Base-by-base conservation (phyloP, 2,888 invertebrate genomes). In the Pyrgus malvae region DNA sequence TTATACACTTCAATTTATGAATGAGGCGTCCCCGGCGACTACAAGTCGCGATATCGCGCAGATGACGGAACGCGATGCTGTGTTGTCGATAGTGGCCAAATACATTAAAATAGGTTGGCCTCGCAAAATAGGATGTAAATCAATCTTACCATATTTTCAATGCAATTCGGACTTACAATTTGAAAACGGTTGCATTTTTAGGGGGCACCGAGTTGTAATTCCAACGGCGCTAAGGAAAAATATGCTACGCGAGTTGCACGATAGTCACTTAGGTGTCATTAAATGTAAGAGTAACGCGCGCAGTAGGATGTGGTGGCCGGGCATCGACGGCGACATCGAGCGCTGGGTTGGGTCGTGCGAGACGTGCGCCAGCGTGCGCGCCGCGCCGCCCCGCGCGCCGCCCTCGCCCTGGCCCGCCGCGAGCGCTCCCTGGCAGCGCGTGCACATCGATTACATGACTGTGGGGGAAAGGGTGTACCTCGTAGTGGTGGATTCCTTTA, bases 71-170 rank as follows among this genome's bases (percentile, higher is more conserved):
- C 21, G 29, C 7, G 63, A 61, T 14, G 41, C 12, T 0, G 14
- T 55, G 4, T 27, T 63, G 16, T n/a, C 40, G 27, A 62, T 55
- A 3, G 60, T 65, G 4, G 48, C 50, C 0, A 61, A 57, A 7
- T 65, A 62, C 23, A 56, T 63, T 41, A 48, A 33, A 9, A 9
- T 49, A 2, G 61, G 62, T 1, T 64, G 62, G 62, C 64, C 64
- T 16, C 45, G 61, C 0, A 64, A 62, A 55, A 53, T 64, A 23
- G 33, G 14, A 1, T 56, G 56, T 45, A 55, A 54, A 29, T 25
- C 12, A 1, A 45, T 62, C 21, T 4, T 11, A 9, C 62, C 63
- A 1, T 66, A 55, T 50, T 62, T 63, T 33, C 16, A 58, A 0
- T 63, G 64, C 40, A 59, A 56, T 42, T 21, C 49, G 1, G 63